Evolutionary conservation across 2,113 vertebrate species (phyloP).

Genomic region (Urocolius indicus): DNA sequence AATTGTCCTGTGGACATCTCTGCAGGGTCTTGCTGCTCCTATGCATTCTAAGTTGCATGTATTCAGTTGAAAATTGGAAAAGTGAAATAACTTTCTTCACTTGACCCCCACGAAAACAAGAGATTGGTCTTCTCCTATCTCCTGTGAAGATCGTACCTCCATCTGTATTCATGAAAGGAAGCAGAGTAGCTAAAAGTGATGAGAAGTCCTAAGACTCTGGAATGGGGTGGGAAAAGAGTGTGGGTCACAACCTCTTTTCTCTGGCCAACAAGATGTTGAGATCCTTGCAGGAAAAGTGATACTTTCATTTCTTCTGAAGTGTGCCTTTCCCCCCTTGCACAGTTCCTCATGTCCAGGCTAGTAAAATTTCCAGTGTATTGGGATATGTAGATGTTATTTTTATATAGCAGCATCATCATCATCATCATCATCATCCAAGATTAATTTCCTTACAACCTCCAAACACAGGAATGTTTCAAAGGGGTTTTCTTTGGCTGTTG

Average conservation of each 20-base stretch:
- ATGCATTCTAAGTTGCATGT: background rate
- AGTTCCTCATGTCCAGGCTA: background rate
- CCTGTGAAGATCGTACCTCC: background rate
- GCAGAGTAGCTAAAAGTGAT: background rate
- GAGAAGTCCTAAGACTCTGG: background rate
- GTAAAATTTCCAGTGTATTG: background rate
- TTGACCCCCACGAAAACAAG: background rate
- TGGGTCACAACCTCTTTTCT: background rate
- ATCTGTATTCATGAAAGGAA: background rate
- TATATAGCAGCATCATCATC: constrained; percentile 22
- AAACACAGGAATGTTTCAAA: constrained; percentile 41
- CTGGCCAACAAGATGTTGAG: background rate
- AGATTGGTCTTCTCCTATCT: background rate
- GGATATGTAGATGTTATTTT: constrained; percentile 29
- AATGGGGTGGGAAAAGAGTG: background rate
- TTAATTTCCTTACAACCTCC: constrained; percentile 32
- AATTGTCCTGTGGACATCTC: background rate
- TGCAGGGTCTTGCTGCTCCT: background rate
- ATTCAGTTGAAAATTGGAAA: background rate
- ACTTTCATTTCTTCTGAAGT: background rate
- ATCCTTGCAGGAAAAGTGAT: background rate
- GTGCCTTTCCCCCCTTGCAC: background rate
- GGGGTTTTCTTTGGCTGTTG: constrained; percentile 66
- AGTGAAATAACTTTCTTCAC: background rate
- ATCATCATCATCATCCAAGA: background rate